Percentiles rank a stretch among this genome's conserved stretches.
phyloP scores from a whole-genome alignment of 2,888 invertebrate genomes.

The Iselma pallidipennis region DNA sequence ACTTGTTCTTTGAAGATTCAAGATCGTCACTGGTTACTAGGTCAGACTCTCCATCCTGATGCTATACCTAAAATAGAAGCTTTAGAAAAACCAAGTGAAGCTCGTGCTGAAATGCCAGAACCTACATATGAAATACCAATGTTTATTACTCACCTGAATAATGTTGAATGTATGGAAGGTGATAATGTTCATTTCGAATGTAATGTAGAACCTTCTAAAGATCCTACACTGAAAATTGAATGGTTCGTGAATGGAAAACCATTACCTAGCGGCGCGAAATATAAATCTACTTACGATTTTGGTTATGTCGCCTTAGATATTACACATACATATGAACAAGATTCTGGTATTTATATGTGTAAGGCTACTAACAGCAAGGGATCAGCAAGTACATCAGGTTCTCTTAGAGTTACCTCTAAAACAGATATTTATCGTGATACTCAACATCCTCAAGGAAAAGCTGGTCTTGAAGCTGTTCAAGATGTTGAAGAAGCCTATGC shows the following conservation, averaged over 20 bases:
- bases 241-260: constrained; percentile 96
- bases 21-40: constrained; percentile 86
- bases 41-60: constrained; percentile 86
- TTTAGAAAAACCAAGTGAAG: constrained; percentile 77
- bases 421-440: constrained; percentile 83
- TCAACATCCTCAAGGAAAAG: constrained; percentile 92
- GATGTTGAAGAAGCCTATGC: constrained; percentile 84
- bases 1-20: constrained; percentile 88
- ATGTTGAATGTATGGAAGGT: constrained; percentile 85
- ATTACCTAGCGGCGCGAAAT: constrained; percentile 85
- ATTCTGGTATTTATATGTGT: constrained; percentile 90
- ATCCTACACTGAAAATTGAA: constrained; percentile 87
- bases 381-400: constrained; percentile 87
- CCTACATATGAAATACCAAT: constrained; percentile 82
- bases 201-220: constrained; percentile 88
- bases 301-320: constrained; percentile 93
- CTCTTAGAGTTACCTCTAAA: constrained; percentile 81
- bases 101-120: constrained; percentile 71
- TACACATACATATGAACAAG: constrained; percentile 84
- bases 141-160: constrained; percentile 88
- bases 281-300: constrained; percentile 92
- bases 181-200: constrained; percentile 90
- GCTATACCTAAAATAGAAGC: constrained; percentile 84
- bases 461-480: constrained; percentile 86
- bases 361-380: constrained; percentile 89